phyloP scores from a whole-genome alignment of 2,888 invertebrate genomes.

The Drosophila nigricruria region DNA sequence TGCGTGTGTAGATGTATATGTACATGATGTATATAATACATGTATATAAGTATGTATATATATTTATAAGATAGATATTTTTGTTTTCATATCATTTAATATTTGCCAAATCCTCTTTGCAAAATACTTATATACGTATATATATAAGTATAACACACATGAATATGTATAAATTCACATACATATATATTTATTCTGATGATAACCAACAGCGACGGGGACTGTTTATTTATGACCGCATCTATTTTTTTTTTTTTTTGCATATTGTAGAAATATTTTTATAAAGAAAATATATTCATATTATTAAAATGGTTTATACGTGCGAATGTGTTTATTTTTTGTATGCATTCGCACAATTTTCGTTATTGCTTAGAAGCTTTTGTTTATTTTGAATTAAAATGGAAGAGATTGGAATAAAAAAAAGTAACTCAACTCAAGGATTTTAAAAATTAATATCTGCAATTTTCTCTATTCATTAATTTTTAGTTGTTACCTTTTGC shows the following conservation, averaged over 20 bases:
- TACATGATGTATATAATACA: neutral
- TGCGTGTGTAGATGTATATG: neutral
- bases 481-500: neutral
- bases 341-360: neutral
- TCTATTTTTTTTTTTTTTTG: constrained; percentile 35
- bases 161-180: constrained; percentile 25
- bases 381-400: neutral
- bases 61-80: constrained; percentile 7
- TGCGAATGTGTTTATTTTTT: neutral
- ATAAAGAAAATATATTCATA: constrained; percentile 35
- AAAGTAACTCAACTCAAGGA: too few relatives aligned
- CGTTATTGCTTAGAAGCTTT: neutral
- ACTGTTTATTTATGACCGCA: constrained; percentile 61
- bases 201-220: constrained; percentile 60
- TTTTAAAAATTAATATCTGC: neutral
- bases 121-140: constrained; percentile 29
- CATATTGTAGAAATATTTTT: constrained; percentile 33
- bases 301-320: constrained; percentile 5
- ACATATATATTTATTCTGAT: constrained; percentile 42
- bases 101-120: constrained; percentile 44
- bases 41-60: constrained; percentile 5
- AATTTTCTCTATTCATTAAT: neutral
- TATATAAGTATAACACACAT: constrained; percentile 1
- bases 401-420: neutral
- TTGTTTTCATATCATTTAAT: constrained; percentile 21